These are phyloP conservation scores for Penaeus chinensis DNA, from an alignment of 1,140 invertebrate genomes.

Conservation along the genomic window DNA sequence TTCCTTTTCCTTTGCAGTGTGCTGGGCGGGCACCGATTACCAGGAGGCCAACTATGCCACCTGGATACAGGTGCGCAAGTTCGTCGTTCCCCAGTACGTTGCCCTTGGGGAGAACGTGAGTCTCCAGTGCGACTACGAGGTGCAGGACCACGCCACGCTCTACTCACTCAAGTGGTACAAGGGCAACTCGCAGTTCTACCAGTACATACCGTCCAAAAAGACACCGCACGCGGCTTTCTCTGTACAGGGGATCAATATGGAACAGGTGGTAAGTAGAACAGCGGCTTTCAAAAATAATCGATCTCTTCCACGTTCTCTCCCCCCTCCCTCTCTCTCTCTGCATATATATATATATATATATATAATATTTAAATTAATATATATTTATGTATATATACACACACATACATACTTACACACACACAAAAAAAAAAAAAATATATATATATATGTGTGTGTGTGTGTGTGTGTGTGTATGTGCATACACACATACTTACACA, in stretches of 20 bases:
- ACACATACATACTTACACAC: neutral
- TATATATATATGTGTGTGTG: too few relatives aligned
- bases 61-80: constrained; percentile 39
- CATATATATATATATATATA: too few relatives aligned
- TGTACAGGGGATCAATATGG: constrained; percentile 18
- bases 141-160: constrained; percentile 32
- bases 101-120: constrained; percentile 33
- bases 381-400: constrained; percentile 5
- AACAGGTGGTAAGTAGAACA: constrained; percentile 40
- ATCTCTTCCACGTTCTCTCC: too few relatives aligned
- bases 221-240: constrained; percentile 27
- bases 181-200: constrained; percentile 53
- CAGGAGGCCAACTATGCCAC: neutral
- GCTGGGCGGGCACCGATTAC: constrained; percentile 8
- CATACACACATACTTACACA: too few relatives aligned
- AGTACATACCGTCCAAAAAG: constrained; percentile 42
- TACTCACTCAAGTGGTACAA: constrained; percentile 59
- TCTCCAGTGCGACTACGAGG: constrained; percentile 47
- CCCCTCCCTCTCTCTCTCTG: too few relatives aligned
- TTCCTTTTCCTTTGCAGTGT: constrained; percentile 5
- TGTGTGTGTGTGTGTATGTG: too few relatives aligned
- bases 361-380: constrained; percentile 8
- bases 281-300: too few relatives aligned
- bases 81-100: constrained; percentile 37
- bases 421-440: neutral